phyloP scores from a whole-genome alignment of 2,888 invertebrate species.

The Lasioglossum morio region DNA sequence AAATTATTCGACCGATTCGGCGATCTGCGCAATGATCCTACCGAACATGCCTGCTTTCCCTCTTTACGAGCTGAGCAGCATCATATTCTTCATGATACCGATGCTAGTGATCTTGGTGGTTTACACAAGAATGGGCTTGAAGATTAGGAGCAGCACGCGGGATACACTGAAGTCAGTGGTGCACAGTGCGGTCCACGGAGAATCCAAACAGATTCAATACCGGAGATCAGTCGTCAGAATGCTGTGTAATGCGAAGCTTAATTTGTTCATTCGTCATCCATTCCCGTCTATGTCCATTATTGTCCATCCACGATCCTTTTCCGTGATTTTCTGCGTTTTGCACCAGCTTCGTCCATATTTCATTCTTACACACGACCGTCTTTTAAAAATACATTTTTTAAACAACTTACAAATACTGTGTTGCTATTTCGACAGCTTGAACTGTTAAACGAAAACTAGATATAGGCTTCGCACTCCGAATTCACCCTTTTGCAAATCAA shows the following conservation, averaged over 20 bases:
- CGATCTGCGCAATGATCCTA: slow-evolving; percentile 91
- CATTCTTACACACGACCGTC: no score
- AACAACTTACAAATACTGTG: not conserved
- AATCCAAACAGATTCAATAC: slow-evolving; percentile 89
- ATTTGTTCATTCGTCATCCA: not conserved
- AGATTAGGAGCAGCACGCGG: slow-evolving; percentile 87
- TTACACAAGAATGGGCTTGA: slow-evolving; percentile 92
- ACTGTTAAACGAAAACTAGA: no score
- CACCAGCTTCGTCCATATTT: no score
- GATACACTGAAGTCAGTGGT: slow-evolving; percentile 85
- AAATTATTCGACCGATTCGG: slow-evolving; percentile 89
- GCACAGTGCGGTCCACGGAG: slow-evolving; percentile 89
- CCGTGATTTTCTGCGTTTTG: no score
- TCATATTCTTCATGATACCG: slow-evolving; percentile 92
- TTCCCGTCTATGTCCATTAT: not conserved
- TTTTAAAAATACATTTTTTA: no score
- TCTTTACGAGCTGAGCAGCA: slow-evolving; percentile 92
- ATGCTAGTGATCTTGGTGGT: slow-evolving; percentile 91
- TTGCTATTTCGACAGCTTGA: no score
- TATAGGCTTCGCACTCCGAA: no score
- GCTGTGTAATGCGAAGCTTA: slow-evolving; percentile 88
- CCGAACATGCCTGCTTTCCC: slow-evolving; percentile 87
- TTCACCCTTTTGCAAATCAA: no score
- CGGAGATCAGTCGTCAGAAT: slow-evolving; percentile 92
- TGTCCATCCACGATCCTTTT: no score